Percentiles rank a stretch among this genome's conserved stretches.
Evolutionary conservation across 2,888 invertebrate species (phyloP).

Genomic region (Sinelater perroti): DNA sequence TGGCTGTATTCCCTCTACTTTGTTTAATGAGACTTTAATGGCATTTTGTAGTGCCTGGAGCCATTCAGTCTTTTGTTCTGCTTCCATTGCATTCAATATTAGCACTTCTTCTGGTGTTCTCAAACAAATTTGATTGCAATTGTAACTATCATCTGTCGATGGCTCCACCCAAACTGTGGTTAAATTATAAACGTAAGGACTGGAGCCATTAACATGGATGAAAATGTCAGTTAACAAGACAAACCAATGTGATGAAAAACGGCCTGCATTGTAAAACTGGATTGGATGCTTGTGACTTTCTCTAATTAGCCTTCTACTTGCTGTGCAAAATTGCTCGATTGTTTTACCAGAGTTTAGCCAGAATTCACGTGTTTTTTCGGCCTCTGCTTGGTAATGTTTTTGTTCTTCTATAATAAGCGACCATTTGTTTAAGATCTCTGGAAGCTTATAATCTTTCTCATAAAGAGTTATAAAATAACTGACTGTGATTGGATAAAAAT

Average conservation of each 20-base stretch:
- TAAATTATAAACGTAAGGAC: slow-evolving; percentile 72
- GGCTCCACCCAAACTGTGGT: slow-evolving; percentile 83
- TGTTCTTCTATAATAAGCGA: slow-evolving; percentile 71
- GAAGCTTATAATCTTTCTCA: slow-evolving; percentile 65
- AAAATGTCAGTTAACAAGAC: slow-evolving; percentile 84
- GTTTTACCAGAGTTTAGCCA: slow-evolving; percentile 77
- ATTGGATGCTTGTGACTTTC: slow-evolving; percentile 79
- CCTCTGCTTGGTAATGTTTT: slow-evolving; percentile 69
- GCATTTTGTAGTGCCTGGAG: slow-evolving; percentile 77
- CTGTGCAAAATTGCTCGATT: slow-evolving; percentile 69
- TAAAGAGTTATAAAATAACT: slow-evolving; percentile 60
- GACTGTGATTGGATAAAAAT: slow-evolving; percentile 70
- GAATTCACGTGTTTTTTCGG: slow-evolving; percentile 75
- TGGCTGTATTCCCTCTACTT: slow-evolving; percentile 70
- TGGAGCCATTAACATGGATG: slow-evolving; percentile 76
- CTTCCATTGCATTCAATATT: slow-evolving; percentile 70
- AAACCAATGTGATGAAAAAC: slow-evolving; percentile 82
- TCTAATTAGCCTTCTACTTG: slow-evolving; percentile 77
- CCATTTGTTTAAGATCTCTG: slow-evolving; percentile 69
- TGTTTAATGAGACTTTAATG: slow-evolving; percentile 74
- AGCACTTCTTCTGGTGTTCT: slow-evolving; percentile 83
- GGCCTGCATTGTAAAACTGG: slow-evolving; percentile 72
- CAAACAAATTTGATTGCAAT: slow-evolving; percentile 72
- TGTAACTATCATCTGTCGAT: slow-evolving; percentile 64
- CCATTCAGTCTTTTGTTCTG: slow-evolving; percentile 83